phyloP scores from a whole-genome alignment of 2,113 vertebrate genomes.

The Chrysochloris asiatica region DNA sequence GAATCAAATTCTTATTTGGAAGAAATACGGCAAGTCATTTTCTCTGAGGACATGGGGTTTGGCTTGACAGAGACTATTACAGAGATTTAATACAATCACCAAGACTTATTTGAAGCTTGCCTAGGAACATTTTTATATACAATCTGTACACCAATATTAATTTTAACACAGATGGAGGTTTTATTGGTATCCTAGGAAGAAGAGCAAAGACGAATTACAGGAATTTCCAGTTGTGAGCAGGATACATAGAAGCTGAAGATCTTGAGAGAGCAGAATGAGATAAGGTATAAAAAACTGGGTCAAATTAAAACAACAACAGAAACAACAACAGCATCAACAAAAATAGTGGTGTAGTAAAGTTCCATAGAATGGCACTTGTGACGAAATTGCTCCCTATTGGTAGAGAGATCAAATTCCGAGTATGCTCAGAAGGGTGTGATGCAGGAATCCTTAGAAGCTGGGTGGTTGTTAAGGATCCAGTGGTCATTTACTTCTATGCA shows the following conservation, averaged over 20 bases:
- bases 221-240: conserved; percentile 67
- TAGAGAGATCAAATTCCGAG: conserved; percentile 27
- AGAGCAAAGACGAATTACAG: conserved; percentile 68
- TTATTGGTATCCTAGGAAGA: conserved; percentile 80
- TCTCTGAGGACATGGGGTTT: conserved; percentile 75
- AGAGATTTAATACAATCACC: conserved; percentile 83
- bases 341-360: conserved; percentile 37
- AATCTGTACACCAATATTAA: conserved; percentile 82
- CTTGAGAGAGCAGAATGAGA: conserved; percentile 54
- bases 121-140: conserved; percentile 79
- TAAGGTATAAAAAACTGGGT: conserved; percentile 25
- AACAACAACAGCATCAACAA: conserved; percentile 8
- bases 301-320: conserved; percentile 58
- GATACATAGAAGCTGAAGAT: conserved; percentile 28
- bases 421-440: not conserved
- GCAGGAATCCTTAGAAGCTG: not conserved
- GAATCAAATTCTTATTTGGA: conserved; percentile 76
- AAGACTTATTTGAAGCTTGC: conserved; percentile 78
- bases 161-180: conserved; percentile 80
- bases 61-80: conserved; percentile 77
- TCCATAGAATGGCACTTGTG: not conserved
- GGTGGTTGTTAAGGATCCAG: not conserved
- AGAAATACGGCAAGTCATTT: conserved; percentile 77
- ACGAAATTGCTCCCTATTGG: not conserved
- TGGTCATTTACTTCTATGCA: not conserved